phyloP scores from a whole-genome alignment of 2,797 vertebrate species.

The Phrynocephalus vlangalii region DNA sequence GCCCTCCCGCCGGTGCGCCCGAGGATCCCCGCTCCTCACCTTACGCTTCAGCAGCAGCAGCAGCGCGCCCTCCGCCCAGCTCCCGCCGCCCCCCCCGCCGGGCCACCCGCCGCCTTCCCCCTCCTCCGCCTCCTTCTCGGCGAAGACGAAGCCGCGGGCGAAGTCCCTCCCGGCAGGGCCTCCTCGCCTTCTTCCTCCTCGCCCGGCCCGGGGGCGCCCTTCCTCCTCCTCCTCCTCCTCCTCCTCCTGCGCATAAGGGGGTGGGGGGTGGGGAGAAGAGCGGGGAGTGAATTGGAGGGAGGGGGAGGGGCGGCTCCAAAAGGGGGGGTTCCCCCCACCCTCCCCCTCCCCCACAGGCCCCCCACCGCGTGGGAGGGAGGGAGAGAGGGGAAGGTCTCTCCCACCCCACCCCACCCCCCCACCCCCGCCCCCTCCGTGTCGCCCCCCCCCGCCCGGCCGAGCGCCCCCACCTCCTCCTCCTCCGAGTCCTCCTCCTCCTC shows the following conservation, averaged over 20 bases:
- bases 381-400: not conserved
- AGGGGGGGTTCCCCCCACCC: too few species aligned
- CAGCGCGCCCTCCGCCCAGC: constrained; percentile 86
- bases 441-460: not conserved
- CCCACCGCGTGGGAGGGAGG: not conserved
- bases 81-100: constrained; percentile 80
- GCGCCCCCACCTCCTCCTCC: not conserved
- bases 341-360: too few species aligned
- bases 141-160: constrained; percentile 86
- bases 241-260: too few species aligned
- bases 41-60: constrained; percentile 92
- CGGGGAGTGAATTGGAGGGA: too few species aligned
- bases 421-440: fast-evolving
- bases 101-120: constrained; percentile 76
- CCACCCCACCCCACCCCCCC: fast-evolving
- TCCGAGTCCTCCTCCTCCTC: not conserved
- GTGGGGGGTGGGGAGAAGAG: not conserved
- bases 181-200: constrained; percentile 31
- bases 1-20: not conserved
- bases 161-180: constrained; percentile 80
- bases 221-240: too few species aligned
- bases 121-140: constrained; percentile 64
- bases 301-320: not conserved
- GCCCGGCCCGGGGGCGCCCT: too few species aligned
- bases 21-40: constrained; percentile 66